Conservation (phyloP, 2,797 vertebrate genomes). For the Botia almorhae region DNA sequence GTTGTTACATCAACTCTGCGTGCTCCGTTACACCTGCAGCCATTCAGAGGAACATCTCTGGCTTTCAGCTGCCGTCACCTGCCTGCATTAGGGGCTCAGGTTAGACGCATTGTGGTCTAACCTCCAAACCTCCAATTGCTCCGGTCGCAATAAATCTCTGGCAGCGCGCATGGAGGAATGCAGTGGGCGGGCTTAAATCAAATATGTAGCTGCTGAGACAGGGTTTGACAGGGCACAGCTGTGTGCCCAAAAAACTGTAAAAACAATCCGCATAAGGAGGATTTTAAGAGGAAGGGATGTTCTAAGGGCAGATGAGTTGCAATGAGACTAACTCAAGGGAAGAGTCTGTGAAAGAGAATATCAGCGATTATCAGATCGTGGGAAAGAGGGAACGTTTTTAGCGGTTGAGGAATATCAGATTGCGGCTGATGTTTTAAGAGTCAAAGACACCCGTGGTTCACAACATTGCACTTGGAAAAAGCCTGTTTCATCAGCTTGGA, state of each 20-base stretch:
- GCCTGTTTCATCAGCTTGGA: neutral
- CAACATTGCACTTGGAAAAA: neutral
- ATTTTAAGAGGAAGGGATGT: constrained; percentile 35
- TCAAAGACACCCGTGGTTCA: neutral
- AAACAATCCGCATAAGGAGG: constrained; percentile 39
- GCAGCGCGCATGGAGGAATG: constrained; percentile 62
- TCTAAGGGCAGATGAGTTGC: neutral
- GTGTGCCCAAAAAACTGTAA: constrained; percentile 1
- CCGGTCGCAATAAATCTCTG: constrained; percentile 71
- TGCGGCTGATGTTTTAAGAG: neutral
- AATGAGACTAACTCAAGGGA: constrained; percentile 6
- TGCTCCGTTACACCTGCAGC: constrained; percentile 47
- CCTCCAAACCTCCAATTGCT: constrained; percentile 27
- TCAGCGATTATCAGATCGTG: constrained; percentile 30
- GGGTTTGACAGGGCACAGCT: constrained; percentile 3
- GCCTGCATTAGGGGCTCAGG: constrained; percentile 57
- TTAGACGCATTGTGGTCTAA: constrained; percentile 24
- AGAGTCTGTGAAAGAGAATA: constrained; percentile 12
- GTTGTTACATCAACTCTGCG: constrained; percentile 49
- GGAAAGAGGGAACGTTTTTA: too few species aligned
- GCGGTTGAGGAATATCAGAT: neutral
- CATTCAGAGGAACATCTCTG: constrained; percentile 64
- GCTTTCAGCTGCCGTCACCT: constrained; percentile 70
- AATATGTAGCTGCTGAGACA: constrained; percentile 49
- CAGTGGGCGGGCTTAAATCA: constrained; percentile 56